These are phyloP conservation scores for Takifugu bimaculatus DNA, from an alignment of 2,113 vertebrate genomes.

Conservation along the genomic window DNA sequence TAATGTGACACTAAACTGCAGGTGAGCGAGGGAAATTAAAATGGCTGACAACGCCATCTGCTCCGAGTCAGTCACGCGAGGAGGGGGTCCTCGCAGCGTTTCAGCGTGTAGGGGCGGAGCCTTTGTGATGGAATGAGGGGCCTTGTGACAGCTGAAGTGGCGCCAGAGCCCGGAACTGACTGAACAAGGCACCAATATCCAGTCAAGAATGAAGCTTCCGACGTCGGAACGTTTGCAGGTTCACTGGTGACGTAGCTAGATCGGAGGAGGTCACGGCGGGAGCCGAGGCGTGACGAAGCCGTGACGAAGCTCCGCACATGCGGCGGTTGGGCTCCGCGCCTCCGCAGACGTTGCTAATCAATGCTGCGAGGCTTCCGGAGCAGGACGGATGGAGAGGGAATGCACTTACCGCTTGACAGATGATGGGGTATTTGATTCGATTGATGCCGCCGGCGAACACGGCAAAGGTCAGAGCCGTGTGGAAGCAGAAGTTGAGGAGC, in stretches of 20 bases:
- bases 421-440: constrained; percentile 89
- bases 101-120: constrained; percentile 31
- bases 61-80: constrained; percentile 18
- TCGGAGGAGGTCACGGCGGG: constrained; percentile 7
- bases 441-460: constrained; percentile 97
- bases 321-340: constrained; percentile 22
- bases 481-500: constrained; percentile 97
- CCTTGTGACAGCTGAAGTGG: constrained; percentile 45
- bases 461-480: constrained; percentile 92
- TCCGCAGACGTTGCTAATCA: constrained; percentile 53
- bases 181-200: not conserved
- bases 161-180: constrained; percentile 17
- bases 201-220: too few relatives aligned
- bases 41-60: constrained; percentile 2
- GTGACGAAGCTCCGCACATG: constrained; percentile 16
- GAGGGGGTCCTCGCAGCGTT: constrained; percentile 9
- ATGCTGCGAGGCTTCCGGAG: constrained; percentile 42
- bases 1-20: constrained; percentile 3
- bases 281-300: constrained; percentile 22
- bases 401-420: constrained; percentile 97
- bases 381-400: constrained; percentile 48
- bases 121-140: constrained; percentile 23
- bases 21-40: not conserved
- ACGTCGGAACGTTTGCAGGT: not conserved
- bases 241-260: constrained; percentile 5